A percentile compares a stretch with the other conserved stretches of the same genome.
Conservation (phyloP, 2,113 vertebrate species). For the Oryzias melastigma region DNA sequence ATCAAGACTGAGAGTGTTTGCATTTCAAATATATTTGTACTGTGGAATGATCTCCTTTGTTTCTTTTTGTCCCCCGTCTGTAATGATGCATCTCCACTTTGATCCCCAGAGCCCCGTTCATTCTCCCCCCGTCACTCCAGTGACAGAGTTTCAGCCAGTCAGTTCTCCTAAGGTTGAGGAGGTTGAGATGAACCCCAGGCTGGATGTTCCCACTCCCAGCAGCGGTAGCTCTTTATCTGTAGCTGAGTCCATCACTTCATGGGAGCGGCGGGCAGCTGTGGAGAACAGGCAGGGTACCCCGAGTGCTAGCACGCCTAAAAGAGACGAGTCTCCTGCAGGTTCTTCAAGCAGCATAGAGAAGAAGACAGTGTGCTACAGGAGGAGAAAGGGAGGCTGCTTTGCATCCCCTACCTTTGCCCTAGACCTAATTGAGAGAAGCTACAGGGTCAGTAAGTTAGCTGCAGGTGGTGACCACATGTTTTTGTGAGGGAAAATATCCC, state of each 20-base stretch:
- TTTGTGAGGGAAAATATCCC: background rate
- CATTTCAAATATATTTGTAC: too few relatives aligned
- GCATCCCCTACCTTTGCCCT: slow-evolving; percentile 57
- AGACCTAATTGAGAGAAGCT: slow-evolving; percentile 76
- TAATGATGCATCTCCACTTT: slow-evolving; percentile 66
- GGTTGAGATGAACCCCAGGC: slow-evolving; percentile 13
- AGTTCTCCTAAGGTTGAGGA: slow-evolving; percentile 32
- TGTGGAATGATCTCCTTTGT: background rate
- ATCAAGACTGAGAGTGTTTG: too few relatives aligned
- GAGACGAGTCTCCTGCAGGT: slow-evolving; percentile 68
- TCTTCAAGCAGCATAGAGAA: slow-evolving; percentile 55
- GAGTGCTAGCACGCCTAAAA: slow-evolving; percentile 43
- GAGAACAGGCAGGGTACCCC: slow-evolving; percentile 63
- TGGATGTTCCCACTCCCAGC: slow-evolving; percentile 47
- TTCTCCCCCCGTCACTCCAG: slow-evolving; percentile 68
- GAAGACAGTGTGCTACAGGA: slow-evolving; percentile 77
- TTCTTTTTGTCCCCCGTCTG: slow-evolving; percentile 16
- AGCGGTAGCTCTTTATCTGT: slow-evolving; percentile 82
- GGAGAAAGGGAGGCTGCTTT: slow-evolving; percentile 59
- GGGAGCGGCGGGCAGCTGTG: slow-evolving; percentile 80
- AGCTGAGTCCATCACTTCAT: slow-evolving; percentile 41
- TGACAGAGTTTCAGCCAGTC: slow-evolving; percentile 24
- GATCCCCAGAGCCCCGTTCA: slow-evolving; percentile 58
- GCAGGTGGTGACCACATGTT: slow-evolving; percentile 9
- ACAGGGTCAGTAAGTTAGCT: slow-evolving; percentile 83